Percentiles rank a stretch among this genome's conserved stretches.
phyloP scores from a whole-genome alignment of 2,797 vertebrate genomes.

The Cynopterus sphinx region DNA sequence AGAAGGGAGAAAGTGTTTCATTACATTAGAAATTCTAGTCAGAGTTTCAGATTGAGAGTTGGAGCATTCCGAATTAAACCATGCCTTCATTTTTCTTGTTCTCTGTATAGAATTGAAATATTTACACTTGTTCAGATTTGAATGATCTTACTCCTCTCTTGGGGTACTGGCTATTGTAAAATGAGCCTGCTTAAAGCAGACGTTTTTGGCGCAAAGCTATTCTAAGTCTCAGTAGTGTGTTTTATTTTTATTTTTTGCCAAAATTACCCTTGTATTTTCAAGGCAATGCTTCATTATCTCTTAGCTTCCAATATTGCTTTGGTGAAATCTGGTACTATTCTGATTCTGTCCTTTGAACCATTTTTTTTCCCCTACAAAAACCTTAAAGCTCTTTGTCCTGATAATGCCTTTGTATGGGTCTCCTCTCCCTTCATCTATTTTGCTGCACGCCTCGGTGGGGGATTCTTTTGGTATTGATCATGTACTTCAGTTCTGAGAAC shows the following conservation, averaged over 20 bases:
- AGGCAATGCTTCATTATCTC: not conserved
- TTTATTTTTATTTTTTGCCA: not conserved
- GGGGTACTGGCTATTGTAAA: not conserved
- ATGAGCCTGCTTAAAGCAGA: not conserved
- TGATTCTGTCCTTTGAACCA: slow-evolving; percentile 26
- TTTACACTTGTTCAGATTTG: not conserved
- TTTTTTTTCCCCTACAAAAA: not conserved
- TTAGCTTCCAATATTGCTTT: not conserved
- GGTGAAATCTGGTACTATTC: slow-evolving; percentile 26
- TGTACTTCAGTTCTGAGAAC: not conserved
- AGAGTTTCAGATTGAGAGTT: slow-evolving; percentile 13
- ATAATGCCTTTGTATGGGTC: not conserved
- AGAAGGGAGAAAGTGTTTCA: not conserved
- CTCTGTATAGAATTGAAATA: slow-evolving; percentile 8
- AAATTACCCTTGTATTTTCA: slow-evolving; percentile 25
- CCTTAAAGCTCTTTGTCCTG: not conserved
- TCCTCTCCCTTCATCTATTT: slow-evolving; percentile 27
- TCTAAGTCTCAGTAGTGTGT: not conserved
- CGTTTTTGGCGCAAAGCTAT: not conserved
- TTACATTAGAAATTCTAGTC: not conserved
- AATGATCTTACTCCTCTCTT: not conserved
- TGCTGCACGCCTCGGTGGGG: not conserved
- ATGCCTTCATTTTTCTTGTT: not conserved
- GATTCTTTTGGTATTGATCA: slow-evolving; percentile 1
- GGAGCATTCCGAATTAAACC: not conserved